phyloP scores from a whole-genome alignment of 2,888 invertebrate species.

The Cephus rjabovi region DNA sequence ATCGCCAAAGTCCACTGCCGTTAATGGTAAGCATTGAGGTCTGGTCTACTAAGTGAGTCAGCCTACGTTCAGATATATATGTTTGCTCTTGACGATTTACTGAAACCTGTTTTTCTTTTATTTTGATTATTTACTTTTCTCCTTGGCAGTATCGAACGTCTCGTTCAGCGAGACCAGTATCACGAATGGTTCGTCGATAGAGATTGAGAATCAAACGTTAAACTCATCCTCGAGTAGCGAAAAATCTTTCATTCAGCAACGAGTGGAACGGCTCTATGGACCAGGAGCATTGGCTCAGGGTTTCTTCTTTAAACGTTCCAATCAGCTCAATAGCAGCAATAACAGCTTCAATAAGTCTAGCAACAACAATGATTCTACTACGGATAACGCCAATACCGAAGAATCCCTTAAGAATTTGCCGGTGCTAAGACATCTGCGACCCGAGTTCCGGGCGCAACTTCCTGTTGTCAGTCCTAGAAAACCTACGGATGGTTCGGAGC shows the following conservation, averaged over 20 bases:
- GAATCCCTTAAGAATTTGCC: conserved; percentile 72
- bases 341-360: conserved; percentile 50
- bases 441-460: conserved; percentile 87
- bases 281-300: conserved; percentile 89
- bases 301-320: conserved; percentile 71
- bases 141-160: conserved; percentile 44
- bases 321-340: conserved; percentile 58
- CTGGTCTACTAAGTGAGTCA: neutral
- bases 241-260: conserved; percentile 85
- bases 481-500: conserved; percentile 63
- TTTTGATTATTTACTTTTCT: conserved; percentile 12
- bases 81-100: too few relatives aligned
- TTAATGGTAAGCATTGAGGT: conserved; percentile 38
- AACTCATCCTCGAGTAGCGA: conserved; percentile 52
- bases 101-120: too few relatives aligned
- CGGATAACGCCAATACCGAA: conserved; percentile 53
- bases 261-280: conserved; percentile 89
- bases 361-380: conserved; percentile 51
- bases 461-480: conserved; percentile 70
- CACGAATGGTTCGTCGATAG: conserved; percentile 50
- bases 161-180: conserved; percentile 53
- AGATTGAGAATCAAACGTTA: conserved; percentile 37
- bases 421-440: conserved; percentile 84
- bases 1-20: conserved; percentile 45
- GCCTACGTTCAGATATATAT: neutral